Conservation (phyloP, 1,140 invertebrate genomes). For the Holotrichia oblita region DNA sequence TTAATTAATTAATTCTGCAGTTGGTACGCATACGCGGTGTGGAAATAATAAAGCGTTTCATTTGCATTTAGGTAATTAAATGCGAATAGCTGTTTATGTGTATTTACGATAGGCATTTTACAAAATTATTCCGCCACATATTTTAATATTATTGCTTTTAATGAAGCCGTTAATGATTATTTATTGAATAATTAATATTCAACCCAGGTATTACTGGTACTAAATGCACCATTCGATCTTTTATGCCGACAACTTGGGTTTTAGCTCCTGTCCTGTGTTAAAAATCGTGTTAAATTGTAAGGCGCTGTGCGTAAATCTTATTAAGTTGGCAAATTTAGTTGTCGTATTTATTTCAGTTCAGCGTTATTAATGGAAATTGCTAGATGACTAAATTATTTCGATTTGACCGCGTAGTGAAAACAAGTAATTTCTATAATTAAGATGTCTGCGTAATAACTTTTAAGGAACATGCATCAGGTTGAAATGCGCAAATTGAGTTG, state of each 20-base stretch:
- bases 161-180: neutral
- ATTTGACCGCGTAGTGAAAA: neutral
- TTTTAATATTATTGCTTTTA: constrained; percentile 14
- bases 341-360: neutral
- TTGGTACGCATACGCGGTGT: neutral
- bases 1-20: neutral
- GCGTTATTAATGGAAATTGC: neutral
- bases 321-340: neutral
- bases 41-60: neutral
- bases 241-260: neutral
- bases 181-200: neutral
- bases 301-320: neutral
- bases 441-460: neutral
- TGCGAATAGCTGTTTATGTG: constrained; percentile 19
- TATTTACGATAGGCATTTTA: neutral
- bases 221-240: neutral
- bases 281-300: neutral
- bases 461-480: neutral
- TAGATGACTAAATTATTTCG: neutral
- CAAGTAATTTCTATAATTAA: neutral
- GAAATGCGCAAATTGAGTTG: neutral
- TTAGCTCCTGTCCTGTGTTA: neutral
- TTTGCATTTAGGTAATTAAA: neutral
- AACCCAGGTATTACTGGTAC: neutral
- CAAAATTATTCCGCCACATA: neutral